phyloP scores from a whole-genome alignment of 2,888 invertebrate species.

The Eumerus sabulonum region DNA sequence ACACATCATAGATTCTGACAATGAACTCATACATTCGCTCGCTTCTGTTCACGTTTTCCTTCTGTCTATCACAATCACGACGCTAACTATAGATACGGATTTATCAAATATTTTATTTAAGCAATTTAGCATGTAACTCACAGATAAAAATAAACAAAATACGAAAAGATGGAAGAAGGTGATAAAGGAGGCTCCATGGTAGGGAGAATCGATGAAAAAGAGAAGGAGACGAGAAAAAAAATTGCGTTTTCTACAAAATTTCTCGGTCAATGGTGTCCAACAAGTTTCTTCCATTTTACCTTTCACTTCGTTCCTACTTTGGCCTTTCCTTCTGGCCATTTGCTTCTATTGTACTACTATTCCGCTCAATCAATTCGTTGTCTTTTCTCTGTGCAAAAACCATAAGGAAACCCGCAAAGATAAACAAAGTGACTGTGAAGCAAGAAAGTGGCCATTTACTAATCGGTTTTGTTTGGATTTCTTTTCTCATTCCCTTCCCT shows the following conservation, averaged over 20 bases:
- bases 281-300: conserved; percentile 22
- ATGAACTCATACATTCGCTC: too few species aligned
- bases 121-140: background rate
- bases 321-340: background rate
- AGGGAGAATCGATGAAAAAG: too few species aligned
- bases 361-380: too few species aligned
- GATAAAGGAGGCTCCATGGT: too few species aligned
- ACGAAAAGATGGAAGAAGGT: too few species aligned
- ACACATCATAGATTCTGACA: too few species aligned
- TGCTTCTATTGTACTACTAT: background rate
- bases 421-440: conserved; percentile 11
- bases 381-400: conserved; percentile 14
- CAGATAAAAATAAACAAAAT: conserved; percentile 28
- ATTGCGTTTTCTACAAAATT: conserved; percentile 25
- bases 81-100: too few species aligned
- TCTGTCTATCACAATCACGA: too few species aligned
- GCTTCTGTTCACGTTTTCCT: too few species aligned
- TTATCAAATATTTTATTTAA: too few species aligned
- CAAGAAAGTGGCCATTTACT: conserved; percentile 38
- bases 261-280: conserved; percentile 42
- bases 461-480: conserved; percentile 23
- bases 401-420: too few species aligned
- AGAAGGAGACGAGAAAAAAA: background rate
- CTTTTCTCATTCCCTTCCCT: background rate
- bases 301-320: conserved; percentile 1